phyloP scores from a whole-genome alignment of 2,888 invertebrate genomes.

The Malthinus flaveolus region DNA sequence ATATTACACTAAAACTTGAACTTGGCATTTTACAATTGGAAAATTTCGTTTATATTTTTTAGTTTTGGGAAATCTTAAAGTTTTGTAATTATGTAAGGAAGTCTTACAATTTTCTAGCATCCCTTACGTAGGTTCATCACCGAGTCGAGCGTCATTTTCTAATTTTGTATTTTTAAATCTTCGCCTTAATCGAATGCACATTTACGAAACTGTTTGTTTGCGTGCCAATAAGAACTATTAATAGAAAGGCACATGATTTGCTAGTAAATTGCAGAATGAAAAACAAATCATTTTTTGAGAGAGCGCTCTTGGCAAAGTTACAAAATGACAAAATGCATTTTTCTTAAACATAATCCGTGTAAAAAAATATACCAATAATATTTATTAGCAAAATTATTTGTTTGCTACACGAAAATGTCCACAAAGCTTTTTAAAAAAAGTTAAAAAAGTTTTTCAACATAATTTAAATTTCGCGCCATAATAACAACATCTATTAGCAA shows the following conservation, averaged over 20 bases:
- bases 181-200: constrained; percentile 10
- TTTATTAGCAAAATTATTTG: too few relatives aligned
- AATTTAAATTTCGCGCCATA: too few relatives aligned
- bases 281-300: too few relatives aligned
- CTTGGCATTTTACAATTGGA: neutral
- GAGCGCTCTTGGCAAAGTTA: too few relatives aligned
- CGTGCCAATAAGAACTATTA: constrained; percentile 10
- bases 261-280: too few relatives aligned
- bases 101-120: constrained; percentile 17
- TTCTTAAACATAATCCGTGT: too few relatives aligned
- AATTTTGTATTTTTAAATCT: constrained; percentile 18
- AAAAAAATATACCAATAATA: too few relatives aligned
- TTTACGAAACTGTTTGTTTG: constrained; percentile 9
- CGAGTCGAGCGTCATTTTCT: constrained; percentile 15
- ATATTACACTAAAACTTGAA: neutral
- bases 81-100: neutral
- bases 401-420: too few relatives aligned
- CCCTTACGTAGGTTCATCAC: constrained; percentile 13
- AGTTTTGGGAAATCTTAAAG: neutral
- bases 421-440: too few relatives aligned
- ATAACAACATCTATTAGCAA: too few relatives aligned
- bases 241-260: neutral
- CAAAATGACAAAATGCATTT: too few relatives aligned
- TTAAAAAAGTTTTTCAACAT: too few relatives aligned
- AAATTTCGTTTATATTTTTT: neutral